Evolutionary conservation across 2,888 invertebrate genomes (phyloP), one percentile per base, ranked within the genome.

Genomic region (Clitarchus hookeri): DNA sequence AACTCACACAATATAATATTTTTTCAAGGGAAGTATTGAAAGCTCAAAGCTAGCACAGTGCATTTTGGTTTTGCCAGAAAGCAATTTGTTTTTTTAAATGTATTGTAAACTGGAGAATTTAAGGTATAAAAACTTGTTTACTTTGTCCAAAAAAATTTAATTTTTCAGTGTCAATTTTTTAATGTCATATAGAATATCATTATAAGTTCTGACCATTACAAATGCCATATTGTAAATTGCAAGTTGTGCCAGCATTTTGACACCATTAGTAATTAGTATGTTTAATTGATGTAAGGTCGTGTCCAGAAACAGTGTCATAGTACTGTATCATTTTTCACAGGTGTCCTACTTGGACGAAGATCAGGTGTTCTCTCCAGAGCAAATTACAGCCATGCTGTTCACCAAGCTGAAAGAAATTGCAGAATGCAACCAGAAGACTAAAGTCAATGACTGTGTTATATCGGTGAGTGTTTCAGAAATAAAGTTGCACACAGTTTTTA

Each of bases 351-450:
- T 98, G 90, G 96, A 95, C 88, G 97, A 98, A 91, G 95, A 96
- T 88, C 95, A 96, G 90, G 93, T 95, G 84, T 98, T 98, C 92
- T 95, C 95, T 44, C 97, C 98, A 0, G 98, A 98, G 92, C 99
- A 99, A 93, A 94, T 99, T 89, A 95, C 98, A 83, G 98, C 98
- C 25, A 99, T 99, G 97, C 93, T 99, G 88, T 95, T 99, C 89
- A 98, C 98, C 65, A 99, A 99, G 92, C 93, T 99, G 88, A 99
- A 98, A 92, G 97, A 98, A 90, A 96, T 95, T 88, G 97, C 99
- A 44, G 96, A 97, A 88, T 94, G 92, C 89, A 98, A 97, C 77
- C 92, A 99, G 89, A 96, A 97, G 90, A 97, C 97, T 44, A 97
- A 97, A 91, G 96, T 98, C 84, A 97, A 97, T 91, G 98, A 98